phyloP scores from a whole-genome alignment of 2,888 invertebrate species.

The Noctua janthina region DNA sequence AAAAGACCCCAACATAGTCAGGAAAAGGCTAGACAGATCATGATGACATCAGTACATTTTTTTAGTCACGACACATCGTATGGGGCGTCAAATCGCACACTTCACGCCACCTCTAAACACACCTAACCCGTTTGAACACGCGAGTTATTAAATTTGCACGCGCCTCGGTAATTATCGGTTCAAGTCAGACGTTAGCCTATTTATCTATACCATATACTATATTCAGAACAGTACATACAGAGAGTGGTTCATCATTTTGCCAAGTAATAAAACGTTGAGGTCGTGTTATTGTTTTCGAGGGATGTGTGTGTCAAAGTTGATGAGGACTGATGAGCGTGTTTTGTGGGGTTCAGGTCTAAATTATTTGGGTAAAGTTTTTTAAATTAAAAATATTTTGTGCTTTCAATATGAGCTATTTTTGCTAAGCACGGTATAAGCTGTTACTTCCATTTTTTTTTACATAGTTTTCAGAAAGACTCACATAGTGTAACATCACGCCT shows the following conservation, averaged over 20 bases:
- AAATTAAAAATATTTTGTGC: background rate
- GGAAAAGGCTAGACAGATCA: background rate
- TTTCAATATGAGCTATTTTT: background rate
- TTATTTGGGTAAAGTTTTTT: background rate
- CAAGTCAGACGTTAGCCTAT: constrained; percentile 72
- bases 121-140: constrained; percentile 70
- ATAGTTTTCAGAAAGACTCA: background rate
- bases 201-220: constrained; percentile 73
- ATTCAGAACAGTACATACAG: constrained; percentile 50
- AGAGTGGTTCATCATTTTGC: constrained; percentile 56
- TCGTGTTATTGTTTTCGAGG: constrained; percentile 59
- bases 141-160: constrained; percentile 88
- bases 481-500: too few relatives aligned
- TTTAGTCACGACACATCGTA: constrained; percentile 27
- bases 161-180: constrained; percentile 87
- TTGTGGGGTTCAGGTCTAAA: background rate
- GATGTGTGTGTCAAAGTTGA: constrained; percentile 47
- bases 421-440: background rate
- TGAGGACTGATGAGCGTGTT: constrained; percentile 41
- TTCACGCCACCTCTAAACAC: constrained; percentile 68
- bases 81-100: background rate
- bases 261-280: constrained; percentile 60
- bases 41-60: background rate
- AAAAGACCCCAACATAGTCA: background rate
- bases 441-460: background rate